These are phyloP conservation scores for Corythoichthys intestinalis DNA, from an alignment of 2,113 vertebrate genomes.

Conservation along the genomic window DNA sequence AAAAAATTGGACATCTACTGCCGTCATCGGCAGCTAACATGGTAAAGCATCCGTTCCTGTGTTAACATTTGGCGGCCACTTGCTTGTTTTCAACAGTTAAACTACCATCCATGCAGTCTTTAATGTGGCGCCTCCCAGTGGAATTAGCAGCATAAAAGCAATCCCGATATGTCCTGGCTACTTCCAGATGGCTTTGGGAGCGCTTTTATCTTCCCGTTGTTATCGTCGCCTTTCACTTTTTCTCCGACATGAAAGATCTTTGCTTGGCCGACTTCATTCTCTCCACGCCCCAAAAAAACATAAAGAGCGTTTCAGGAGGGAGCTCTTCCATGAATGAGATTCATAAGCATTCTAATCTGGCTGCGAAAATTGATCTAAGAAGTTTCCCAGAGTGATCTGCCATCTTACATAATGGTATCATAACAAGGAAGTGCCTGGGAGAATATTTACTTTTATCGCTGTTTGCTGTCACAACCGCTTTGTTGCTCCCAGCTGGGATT, in stretches of 20 bases:
- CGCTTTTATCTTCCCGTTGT: conserved; percentile 71
- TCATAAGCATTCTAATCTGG: conserved; percentile 78
- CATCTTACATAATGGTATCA: conserved; percentile 73
- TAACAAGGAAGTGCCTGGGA: conserved; percentile 56
- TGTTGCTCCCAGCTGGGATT: conserved; percentile 24
- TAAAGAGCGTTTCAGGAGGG: conserved; percentile 76
- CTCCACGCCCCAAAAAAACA: conserved; percentile 65
- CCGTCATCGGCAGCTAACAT: neutral
- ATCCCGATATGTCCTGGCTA: conserved; percentile 75
- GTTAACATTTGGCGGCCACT: conserved; percentile 73
- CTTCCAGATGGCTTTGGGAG: conserved; percentile 78
- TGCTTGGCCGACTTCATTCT: conserved; percentile 70
- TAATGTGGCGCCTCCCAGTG: conserved; percentile 73
- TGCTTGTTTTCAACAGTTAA: conserved; percentile 75
- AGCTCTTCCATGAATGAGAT: conserved; percentile 78
- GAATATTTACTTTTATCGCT: conserved; percentile 73
- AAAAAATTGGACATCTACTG: no score
- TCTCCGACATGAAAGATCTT: conserved; percentile 74
- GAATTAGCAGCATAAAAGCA: conserved; percentile 75
- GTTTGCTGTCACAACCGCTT: conserved; percentile 44
- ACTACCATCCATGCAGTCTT: conserved; percentile 76
- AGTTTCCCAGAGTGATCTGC: conserved; percentile 75
- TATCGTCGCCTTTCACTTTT: conserved; percentile 53
- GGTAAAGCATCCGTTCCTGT: conserved; percentile 48
- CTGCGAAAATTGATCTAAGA: conserved; percentile 77